Percentiles rank a stretch among this genome's conserved stretches.
These are phyloP conservation scores for Sinocyclocheilus rhinocerous DNA, from an alignment of 2,113 vertebrate species.

Conservation along the genomic window DNA sequence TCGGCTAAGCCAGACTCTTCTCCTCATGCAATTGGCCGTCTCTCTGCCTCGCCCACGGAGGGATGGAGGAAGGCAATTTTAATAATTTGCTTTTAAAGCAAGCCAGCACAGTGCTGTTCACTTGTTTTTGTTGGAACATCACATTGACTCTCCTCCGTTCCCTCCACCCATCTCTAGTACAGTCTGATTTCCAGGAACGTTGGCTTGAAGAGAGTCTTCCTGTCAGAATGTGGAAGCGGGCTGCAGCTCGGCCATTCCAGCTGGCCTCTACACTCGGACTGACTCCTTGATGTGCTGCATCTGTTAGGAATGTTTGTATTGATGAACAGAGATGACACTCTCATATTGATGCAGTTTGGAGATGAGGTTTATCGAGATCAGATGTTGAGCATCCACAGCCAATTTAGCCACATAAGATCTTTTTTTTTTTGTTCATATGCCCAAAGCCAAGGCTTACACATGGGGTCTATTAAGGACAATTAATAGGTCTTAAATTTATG, in stretches of 20 bases:
- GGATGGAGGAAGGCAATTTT: conserved; percentile 1
- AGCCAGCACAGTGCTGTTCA: background rate
- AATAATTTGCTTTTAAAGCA: conserved; percentile 46
- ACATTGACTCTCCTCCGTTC: conserved; percentile 5
- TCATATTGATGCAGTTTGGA: background rate
- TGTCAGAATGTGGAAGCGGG: conserved; percentile 73
- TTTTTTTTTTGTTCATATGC: background rate
- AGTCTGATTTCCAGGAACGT: conserved; percentile 82
- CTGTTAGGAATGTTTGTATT: conserved; percentile 19
- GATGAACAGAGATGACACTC: too few species aligned
- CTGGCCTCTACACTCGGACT: conserved; percentile 13
- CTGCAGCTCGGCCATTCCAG: conserved; percentile 13
- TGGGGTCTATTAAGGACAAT: background rate
- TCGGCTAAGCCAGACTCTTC: background rate
- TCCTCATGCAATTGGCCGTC: background rate
- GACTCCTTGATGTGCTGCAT: background rate
- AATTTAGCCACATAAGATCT: background rate
- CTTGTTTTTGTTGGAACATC: conserved; percentile 55
- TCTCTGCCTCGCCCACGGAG: background rate
- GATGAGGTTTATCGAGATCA: background rate
- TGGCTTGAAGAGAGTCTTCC: conserved; percentile 71
- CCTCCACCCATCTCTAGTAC: conserved; percentile 36
- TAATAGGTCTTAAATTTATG: conserved; percentile 7
- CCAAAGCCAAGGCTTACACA: background rate
- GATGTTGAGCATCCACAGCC: background rate